Conservation (phyloP, 2,797 vertebrate genomes). For the Melanotaenia trifasciata region DNA sequence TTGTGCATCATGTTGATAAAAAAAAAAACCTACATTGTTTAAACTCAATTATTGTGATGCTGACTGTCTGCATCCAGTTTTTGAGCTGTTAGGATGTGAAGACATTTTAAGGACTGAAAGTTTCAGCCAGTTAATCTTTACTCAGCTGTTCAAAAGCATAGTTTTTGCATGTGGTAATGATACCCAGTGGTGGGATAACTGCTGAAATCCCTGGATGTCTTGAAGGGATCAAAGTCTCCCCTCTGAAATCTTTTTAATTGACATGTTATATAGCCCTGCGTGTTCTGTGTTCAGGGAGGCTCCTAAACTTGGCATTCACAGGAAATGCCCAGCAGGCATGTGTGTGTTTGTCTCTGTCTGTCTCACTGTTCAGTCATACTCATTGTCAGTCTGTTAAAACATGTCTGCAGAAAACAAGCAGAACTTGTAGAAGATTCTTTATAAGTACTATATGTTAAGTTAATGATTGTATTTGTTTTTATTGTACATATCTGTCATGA, state of each 20-base stretch:
- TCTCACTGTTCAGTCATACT: conserved; percentile 4
- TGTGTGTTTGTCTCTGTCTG: conserved; percentile 3
- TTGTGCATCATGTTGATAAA: neutral
- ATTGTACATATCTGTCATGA: too few relatives aligned
- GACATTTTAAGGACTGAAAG: conserved; percentile 38
- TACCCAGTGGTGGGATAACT: conserved; percentile 34
- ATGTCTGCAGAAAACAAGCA: conserved; percentile 7
- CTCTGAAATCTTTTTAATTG: conserved; percentile 57
- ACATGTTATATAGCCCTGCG: conserved; percentile 47
- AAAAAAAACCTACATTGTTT: conserved; percentile 5
- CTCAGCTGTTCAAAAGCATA: conserved; percentile 42
- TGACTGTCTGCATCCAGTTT: conserved; percentile 17
- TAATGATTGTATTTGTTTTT: neutral
- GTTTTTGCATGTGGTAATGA: conserved; percentile 36
- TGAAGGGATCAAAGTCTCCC: conserved; percentile 32
- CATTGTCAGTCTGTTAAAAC: conserved; percentile 16
- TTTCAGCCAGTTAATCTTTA: conserved; percentile 21
- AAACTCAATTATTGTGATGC: neutral
- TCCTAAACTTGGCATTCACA: conserved; percentile 35
- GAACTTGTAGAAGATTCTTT: neutral
- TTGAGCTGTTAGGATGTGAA: conserved; percentile 23
- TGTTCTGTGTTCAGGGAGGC: conserved; percentile 14
- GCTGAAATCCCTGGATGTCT: conserved; percentile 40
- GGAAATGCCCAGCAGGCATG: conserved; percentile 18
- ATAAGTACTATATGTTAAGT: neutral